phyloP scores from a whole-genome alignment of 2,888 invertebrate species.

The Yponomeuta evonymella region DNA sequence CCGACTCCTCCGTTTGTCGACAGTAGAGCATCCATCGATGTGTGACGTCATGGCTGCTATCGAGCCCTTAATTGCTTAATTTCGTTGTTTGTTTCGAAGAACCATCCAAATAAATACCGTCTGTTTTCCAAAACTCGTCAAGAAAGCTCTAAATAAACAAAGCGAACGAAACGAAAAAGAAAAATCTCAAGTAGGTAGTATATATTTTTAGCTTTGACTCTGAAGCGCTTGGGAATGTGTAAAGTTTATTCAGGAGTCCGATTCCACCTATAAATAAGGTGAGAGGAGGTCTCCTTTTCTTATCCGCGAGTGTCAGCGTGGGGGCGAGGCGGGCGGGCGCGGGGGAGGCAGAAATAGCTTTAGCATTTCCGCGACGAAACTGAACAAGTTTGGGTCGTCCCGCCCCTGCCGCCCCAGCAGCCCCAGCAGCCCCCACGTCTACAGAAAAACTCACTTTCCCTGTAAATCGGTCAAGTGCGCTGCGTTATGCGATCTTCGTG shows the following conservation, averaged over 20 bases:
- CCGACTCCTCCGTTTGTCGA: too few species aligned
- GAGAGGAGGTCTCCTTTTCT: not conserved
- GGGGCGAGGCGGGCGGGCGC: not conserved
- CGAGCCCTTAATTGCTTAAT: not conserved
- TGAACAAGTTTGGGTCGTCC: not conserved
- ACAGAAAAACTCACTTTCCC: not conserved
- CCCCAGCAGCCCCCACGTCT: not conserved
- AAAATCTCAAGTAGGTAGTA: not conserved
- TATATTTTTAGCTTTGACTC: not conserved
- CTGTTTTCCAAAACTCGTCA: not conserved
- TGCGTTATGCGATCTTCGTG: not conserved
- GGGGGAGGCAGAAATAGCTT: not conserved
- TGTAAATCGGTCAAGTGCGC: not conserved
- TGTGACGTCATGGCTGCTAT: not conserved
- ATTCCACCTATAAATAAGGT: slow-evolving; percentile 3
- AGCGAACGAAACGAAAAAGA: not conserved
- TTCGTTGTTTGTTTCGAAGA: not conserved
- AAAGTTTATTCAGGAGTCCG: slow-evolving; percentile 3
- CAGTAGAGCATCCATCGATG: too few species aligned
- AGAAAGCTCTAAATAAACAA: not conserved
- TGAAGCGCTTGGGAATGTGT: not conserved
- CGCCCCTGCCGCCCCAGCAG: not conserved
- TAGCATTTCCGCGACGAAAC: slow-evolving; percentile 2
- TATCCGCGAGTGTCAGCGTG: not conserved
- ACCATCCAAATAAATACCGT: not conserved